Base-by-base conservation (phyloP, 2,888 invertebrate species). In the Drosophila koepferae region DNA sequence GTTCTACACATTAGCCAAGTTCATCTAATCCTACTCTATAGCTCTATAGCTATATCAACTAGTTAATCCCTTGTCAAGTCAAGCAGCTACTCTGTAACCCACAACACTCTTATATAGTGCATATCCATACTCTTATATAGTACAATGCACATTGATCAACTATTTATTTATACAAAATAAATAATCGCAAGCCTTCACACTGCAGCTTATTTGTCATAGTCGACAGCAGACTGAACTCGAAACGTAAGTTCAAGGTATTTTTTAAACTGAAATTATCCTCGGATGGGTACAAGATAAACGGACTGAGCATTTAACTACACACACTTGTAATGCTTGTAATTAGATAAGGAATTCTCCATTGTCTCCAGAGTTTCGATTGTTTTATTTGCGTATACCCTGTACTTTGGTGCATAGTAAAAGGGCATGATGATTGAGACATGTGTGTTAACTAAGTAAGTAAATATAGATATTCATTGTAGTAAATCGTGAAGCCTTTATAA, bases 311-410 rank as follows among this genome's bases (percentile, higher is more conserved):
- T 54, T 31, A 44, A 65, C 40, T 40, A 34, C 12, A 54, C 12
- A 46, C 16, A 20, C 53, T 28, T 38, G 63, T 23, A 53, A 62
- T 62, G 51, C 53, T 20, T 40, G 28, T 44, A 63, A 16, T 38
- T 63, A 63, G 46, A 66, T 66, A 54, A 38, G 40, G 31, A 63
- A 54, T 23, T 55, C 46, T 44, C 20, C 43, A 56, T 60, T 70
- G 46, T 56, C 59, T 20, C 49, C 40, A 2, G 12, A 28, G 53
- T 41, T 16, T 38, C 58, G 44, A 62, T 63, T 63, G 40, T 56
- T 56, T 55, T 60, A 28, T 59, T 31, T 59, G 20, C 28, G 34
- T 23, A 36, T 58, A 23, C 58, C 58, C 58, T 49, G 48, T 31
- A 12, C 12, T 3, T 3, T 5, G 9, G 8, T 8, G 14, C 0